A percentile compares a stretch with the other conserved stretches of the same genome.
These are phyloP conservation scores for Tiphia femorata DNA, from an alignment of 2,888 invertebrate genomes.

Conservation along the genomic window DNA sequence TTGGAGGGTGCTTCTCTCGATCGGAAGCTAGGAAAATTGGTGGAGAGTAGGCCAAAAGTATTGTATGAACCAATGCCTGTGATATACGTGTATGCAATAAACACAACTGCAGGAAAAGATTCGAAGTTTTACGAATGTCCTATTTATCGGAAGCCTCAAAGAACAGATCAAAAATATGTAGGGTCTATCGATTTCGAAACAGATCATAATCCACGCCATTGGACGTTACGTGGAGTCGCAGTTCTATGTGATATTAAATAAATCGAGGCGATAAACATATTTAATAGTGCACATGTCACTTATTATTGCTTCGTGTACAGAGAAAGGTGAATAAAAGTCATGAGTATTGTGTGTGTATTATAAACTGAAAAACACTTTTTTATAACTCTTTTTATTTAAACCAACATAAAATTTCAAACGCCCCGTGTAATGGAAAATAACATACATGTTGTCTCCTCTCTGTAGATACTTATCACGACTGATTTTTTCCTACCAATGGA, in stretches of 20 bases:
- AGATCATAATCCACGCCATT: slow-evolving; percentile 92
- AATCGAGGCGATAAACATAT: slow-evolving; percentile 39
- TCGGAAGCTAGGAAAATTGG: slow-evolving; percentile 86
- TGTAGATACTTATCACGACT: too few species aligned
- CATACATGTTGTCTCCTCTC: too few species aligned
- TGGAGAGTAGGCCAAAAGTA: slow-evolving; percentile 93
- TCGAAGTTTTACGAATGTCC: slow-evolving; percentile 95
- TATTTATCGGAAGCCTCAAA: slow-evolving; percentile 94
- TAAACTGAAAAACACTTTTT: too few species aligned
- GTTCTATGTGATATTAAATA: slow-evolving; percentile 96
- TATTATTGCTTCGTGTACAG: too few species aligned
- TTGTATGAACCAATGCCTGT: slow-evolving; percentile 97
- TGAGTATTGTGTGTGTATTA: too few species aligned
- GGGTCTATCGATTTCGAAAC: slow-evolving; percentile 95
- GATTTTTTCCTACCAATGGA: too few species aligned
- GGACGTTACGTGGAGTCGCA: slow-evolving; percentile 96
- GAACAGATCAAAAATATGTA: slow-evolving; percentile 96
- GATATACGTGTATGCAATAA: slow-evolving; percentile 95
- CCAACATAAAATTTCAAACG: too few species aligned
- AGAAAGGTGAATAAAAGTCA: too few species aligned
- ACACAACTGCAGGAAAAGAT: slow-evolving; percentile 93
- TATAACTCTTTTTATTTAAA: too few species aligned
- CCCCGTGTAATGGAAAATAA: too few species aligned
- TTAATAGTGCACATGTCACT: too few species aligned
- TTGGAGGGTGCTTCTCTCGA: slow-evolving; percentile 95